A percentile compares a stretch with the other conserved stretches of the same genome.
phyloP scores from a whole-genome alignment of 2,888 invertebrate species.

The Noctua janthe region DNA sequence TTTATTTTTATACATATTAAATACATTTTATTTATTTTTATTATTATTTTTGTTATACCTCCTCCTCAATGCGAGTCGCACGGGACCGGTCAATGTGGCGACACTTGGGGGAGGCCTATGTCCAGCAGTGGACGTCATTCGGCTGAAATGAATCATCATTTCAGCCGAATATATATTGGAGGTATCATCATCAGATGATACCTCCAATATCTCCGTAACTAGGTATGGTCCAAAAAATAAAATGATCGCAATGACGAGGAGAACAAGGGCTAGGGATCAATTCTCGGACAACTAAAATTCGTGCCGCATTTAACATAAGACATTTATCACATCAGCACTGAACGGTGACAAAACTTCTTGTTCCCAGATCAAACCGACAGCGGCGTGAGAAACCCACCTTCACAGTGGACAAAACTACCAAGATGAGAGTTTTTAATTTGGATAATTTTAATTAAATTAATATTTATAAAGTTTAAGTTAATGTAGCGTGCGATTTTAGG shows the following conservation, averaged over 20 bases:
- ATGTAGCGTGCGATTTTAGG: background rate
- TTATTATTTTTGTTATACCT: no score
- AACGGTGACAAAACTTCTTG: constrained; percentile 13
- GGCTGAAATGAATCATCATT: no score
- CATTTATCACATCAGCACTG: background rate
- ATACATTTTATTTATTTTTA: no score
- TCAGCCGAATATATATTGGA: no score
- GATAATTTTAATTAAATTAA: constrained; percentile 23
- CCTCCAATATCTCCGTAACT: background rate
- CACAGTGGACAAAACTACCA: constrained; percentile 74
- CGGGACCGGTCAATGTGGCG: no score
- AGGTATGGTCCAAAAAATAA: background rate
- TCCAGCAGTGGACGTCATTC: no score
- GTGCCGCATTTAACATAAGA: background rate
- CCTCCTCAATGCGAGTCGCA: no score
- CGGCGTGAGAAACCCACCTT: constrained; percentile 72
- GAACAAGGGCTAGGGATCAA: background rate
- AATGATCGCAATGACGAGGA: background rate
- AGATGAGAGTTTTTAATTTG: constrained; percentile 80
- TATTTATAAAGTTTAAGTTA: background rate
- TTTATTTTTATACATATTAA: no score
- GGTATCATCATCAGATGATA: no score
- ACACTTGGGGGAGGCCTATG: no score
- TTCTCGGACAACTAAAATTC: background rate
- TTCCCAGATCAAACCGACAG: constrained; percentile 74